A percentile compares a stretch with the other conserved stretches of the same genome.
phyloP scores from a whole-genome alignment of 2,797 vertebrate genomes.

The Pangasius sanitwongsei region DNA sequence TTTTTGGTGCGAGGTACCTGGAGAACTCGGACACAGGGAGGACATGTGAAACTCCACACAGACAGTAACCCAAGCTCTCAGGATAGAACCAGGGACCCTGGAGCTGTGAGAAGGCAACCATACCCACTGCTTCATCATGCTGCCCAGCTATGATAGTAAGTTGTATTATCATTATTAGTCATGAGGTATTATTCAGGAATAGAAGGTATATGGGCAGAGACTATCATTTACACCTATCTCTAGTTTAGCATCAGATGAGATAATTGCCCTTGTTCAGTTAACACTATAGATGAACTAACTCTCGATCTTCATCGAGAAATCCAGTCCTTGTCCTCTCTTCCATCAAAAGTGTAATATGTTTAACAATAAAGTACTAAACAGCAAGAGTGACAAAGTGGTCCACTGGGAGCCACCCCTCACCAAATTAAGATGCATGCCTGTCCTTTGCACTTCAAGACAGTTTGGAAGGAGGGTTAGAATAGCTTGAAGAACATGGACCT shows the following conservation, averaged over 20 bases:
- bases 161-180: neutral
- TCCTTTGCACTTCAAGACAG: conserved; percentile 24
- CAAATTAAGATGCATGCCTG: conserved; percentile 22
- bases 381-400: neutral
- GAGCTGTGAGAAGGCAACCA: neutral
- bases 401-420: neutral
- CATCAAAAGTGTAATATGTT: neutral
- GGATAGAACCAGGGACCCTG: neutral
- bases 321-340: neutral
- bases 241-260: neutral
- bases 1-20: neutral
- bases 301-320: neutral
- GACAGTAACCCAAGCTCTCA: neutral
- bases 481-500: conserved; percentile 50
- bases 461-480: conserved; percentile 41
- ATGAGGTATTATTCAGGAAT: neutral
- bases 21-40: neutral
- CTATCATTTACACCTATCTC: neutral
- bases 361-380: neutral
- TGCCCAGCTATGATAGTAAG: neutral
- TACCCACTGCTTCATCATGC: neutral
- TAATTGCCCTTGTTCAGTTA: neutral
- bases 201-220: neutral
- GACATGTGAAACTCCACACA: neutral
- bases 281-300: neutral